Evolutionary conservation across 2,888 invertebrate genomes (phyloP).

Genomic region (Bursaphelenchus okinawaensis): DNA sequence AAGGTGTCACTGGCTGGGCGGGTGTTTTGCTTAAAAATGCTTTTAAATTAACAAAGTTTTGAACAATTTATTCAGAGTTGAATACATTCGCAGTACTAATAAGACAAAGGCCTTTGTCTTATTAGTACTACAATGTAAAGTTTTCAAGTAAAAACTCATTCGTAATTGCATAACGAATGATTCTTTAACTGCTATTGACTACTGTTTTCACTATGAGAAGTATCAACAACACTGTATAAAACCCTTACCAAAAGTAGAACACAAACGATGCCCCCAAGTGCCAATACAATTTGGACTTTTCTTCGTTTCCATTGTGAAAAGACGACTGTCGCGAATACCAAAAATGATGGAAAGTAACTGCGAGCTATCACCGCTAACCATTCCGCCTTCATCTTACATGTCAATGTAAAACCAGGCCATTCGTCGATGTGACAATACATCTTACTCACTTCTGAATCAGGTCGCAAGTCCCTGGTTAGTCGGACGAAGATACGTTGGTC

Average conservation of each 20-base stretch:
- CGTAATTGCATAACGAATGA: neutral
- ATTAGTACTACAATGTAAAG: no score
- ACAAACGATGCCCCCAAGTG: slow-evolving; percentile 38
- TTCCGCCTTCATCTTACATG: slow-evolving; percentile 33
- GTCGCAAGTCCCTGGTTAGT: slow-evolving; percentile 37
- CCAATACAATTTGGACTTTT: slow-evolving; percentile 48
- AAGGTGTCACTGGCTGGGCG: neutral
- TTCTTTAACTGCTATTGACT: neutral
- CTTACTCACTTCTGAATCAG: slow-evolving; percentile 22
- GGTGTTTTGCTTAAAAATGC: slow-evolving; percentile 3
- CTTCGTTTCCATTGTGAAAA: slow-evolving; percentile 54
- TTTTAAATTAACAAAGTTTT: no score
- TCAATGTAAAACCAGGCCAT: slow-evolving; percentile 35
- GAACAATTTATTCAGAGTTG: no score
- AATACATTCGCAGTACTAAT: no score
- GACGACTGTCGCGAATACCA: slow-evolving; percentile 43
- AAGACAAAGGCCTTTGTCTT: no score
- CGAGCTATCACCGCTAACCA: slow-evolving; percentile 45
- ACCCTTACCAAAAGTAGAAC: slow-evolving; percentile 42
- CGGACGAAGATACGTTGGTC: slow-evolving; percentile 37
- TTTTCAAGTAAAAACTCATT: no score
- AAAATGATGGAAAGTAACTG: slow-evolving; percentile 45
- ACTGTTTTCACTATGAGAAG: no score
- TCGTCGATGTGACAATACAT: slow-evolving; percentile 18
- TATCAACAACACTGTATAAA: no score